These are phyloP conservation scores for Falco berigora DNA, from an alignment of 2,797 vertebrate species.

Conservation along the genomic window DNA sequence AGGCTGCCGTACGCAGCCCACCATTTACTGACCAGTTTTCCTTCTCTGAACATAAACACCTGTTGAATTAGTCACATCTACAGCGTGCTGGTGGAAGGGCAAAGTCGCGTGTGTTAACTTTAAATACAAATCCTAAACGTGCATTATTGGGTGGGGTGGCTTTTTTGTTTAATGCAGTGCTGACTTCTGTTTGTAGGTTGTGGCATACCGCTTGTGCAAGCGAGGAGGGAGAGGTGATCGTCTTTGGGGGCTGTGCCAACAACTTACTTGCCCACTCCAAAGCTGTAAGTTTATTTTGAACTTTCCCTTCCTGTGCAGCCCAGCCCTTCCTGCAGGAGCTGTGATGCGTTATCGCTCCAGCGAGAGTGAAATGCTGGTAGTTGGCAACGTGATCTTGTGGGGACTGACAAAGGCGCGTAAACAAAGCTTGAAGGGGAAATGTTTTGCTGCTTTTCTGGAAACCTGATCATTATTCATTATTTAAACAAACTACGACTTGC, in stretches of 20 bases:
- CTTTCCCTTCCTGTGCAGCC: background rate
- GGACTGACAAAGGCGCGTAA: background rate
- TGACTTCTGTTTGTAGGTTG: slow-evolving; percentile 73
- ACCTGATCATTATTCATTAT: background rate
- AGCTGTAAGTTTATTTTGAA: slow-evolving; percentile 80
- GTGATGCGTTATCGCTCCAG: fast-evolving
- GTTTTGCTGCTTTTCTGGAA: background rate
- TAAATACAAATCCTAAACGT: background rate
- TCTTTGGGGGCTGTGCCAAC: slow-evolving; percentile 96
- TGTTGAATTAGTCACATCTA: fast-evolving
- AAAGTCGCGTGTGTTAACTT: background rate
- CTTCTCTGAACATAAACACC: background rate
- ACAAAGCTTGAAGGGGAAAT: background rate
- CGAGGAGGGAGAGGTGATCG: slow-evolving; percentile 92
- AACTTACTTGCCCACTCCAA: slow-evolving; percentile 88
- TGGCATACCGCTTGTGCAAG: slow-evolving; percentile 94
- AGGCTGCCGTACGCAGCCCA: fast-evolving
- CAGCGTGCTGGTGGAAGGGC: fast-evolving
- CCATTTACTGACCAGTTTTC: background rate
- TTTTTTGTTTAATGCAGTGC: background rate
- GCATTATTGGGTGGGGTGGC: fast-evolving
- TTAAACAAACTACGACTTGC: background rate
- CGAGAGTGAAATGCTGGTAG: fast-evolving
- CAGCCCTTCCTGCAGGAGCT: background rate
- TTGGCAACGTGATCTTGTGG: fast-evolving